These are phyloP conservation scores for Lycopodina hypogea DNA, from an alignment of 37 sponge, comb jelly and placozoan genomes.

Conservation along the genomic window DNA sequence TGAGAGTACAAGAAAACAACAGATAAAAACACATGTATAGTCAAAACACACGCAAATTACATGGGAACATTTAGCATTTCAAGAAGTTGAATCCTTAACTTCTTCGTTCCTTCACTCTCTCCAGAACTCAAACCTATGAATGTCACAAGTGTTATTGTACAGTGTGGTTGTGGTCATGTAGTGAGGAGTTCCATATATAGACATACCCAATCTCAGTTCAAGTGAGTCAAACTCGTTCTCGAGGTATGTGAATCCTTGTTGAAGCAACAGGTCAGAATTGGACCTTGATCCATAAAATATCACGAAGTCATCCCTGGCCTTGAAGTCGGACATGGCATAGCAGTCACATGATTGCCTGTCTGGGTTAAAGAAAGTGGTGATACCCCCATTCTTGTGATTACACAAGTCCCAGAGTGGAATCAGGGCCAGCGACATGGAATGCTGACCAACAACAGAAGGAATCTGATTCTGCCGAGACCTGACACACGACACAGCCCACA, in stretches of 20 bases:
- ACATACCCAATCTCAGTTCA: conserved; percentile 52
- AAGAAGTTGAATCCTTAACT: conserved; percentile 11
- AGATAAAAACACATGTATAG: neutral
- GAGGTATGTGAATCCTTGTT: conserved; percentile 67
- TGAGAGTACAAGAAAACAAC: no score
- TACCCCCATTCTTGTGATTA: conserved; percentile 58
- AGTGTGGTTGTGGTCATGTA: neutral
- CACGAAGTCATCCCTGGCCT: conserved; percentile 50
- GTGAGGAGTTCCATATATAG: neutral
- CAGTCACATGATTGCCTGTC: conserved; percentile 37
- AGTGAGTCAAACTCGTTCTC: conserved; percentile 50
- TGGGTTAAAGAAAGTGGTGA: conserved; percentile 60
- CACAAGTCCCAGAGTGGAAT: conserved; percentile 84
- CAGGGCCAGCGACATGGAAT: conserved; percentile 36
- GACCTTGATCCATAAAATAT: conserved; percentile 74
- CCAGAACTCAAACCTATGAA: conserved; percentile 34
- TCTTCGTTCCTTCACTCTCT: conserved; percentile 17
- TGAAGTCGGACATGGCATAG: conserved; percentile 22
- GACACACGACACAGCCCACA: conserved; percentile 76
- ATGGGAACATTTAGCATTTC: neutral
- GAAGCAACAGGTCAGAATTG: conserved; percentile 67
- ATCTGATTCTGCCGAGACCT: conserved; percentile 82
- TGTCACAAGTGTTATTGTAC: no score
- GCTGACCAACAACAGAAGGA: conserved; percentile 2
- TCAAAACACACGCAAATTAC: conserved; percentile 1